Evolutionary conservation across 2,113 vertebrate species (phyloP).

Genomic region (Ibidorhyncha struthersii): DNA sequence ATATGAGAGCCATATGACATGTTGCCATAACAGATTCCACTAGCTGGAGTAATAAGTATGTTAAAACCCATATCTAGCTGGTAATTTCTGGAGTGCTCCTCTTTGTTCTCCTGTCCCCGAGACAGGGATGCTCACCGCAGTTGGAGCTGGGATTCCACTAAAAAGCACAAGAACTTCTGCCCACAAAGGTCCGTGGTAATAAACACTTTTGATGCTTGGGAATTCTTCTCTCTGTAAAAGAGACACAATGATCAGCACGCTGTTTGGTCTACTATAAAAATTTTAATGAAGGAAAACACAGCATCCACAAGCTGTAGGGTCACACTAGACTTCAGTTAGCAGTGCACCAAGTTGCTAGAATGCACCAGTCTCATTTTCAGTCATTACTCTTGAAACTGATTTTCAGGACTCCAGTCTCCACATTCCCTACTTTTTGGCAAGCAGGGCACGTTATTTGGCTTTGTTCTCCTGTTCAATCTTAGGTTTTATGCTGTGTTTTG

Average conservation of each 20-base stretch:
- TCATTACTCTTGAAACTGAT: not conserved
- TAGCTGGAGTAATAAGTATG: not conserved
- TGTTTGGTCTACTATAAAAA: not conserved
- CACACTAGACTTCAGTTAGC: not conserved
- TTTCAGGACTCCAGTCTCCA: not conserved
- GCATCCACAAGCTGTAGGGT: not conserved
- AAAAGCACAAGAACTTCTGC: conserved; percentile 91
- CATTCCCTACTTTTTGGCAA: not conserved
- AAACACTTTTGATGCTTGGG: conserved; percentile 94
- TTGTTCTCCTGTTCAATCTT: not conserved
- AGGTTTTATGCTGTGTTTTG: not conserved
- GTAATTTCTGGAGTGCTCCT: not conserved
- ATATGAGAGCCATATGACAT: not conserved
- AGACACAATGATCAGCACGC: not conserved
- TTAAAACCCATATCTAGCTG: not conserved
- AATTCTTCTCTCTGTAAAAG: conserved; percentile 88
- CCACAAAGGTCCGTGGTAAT: conserved; percentile 93
- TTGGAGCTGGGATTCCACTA: conserved; percentile 93
- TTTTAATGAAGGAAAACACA: not conserved
- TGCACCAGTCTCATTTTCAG: not conserved
- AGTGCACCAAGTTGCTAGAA: not conserved
- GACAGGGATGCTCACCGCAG: conserved; percentile 79
- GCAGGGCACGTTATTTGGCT: not conserved
- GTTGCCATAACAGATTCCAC: not conserved
- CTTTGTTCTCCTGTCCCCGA: not conserved